Conservation (phyloP, 2,797 vertebrate species). For the Morelia viridis region DNA sequence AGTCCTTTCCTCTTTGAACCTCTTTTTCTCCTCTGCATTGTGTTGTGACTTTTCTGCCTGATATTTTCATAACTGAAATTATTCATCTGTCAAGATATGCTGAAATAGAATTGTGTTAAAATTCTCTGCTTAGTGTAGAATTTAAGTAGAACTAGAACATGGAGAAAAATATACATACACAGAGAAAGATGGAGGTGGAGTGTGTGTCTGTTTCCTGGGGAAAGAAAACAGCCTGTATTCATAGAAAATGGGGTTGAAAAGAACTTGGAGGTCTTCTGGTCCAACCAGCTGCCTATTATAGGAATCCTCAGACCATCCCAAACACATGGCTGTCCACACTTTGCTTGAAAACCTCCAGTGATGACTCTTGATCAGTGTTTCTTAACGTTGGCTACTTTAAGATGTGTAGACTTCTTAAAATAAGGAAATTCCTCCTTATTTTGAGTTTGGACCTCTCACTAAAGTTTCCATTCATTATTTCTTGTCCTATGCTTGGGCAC, state of each 20-base stretch:
- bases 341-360: neutral
- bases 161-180: neutral
- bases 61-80: neutral
- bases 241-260: neutral
- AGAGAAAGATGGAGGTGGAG: neutral
- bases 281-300: neutral
- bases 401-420: no score
- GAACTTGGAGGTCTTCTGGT: neutral
- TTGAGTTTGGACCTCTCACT: neutral
- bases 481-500: neutral
- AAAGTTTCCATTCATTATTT: neutral
- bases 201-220: neutral
- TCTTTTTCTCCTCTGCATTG: neutral
- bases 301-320: neutral
- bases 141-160: neutral
- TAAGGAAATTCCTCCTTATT: neutral
- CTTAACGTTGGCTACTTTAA: no score
- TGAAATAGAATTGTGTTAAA: slow-evolving; percentile 7
- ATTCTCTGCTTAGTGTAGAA: slow-evolving; percentile 33
- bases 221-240: neutral
- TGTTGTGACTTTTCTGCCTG: neutral
- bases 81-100: slow-evolving; percentile 11
- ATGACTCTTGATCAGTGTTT: neutral
- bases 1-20: neutral
- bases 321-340: neutral